Percentiles rank a stretch among this genome's conserved stretches.
Conservation (phyloP, 2,888 invertebrate species). For the Conistra vaccinii region DNA sequence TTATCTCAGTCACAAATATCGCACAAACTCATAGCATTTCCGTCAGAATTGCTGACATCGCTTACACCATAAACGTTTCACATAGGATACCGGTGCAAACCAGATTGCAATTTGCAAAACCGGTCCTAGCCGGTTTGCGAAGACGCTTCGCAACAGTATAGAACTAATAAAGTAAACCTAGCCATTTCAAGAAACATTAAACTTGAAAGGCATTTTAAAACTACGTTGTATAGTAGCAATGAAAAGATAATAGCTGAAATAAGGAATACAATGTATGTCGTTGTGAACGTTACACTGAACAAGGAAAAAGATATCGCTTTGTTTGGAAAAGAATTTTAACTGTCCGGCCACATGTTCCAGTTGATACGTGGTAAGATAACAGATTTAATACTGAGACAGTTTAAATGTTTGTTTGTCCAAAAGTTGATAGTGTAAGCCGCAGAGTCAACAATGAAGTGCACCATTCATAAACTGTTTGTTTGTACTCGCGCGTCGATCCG, state of each 20-base stretch:
- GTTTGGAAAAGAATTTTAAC: conserved; percentile 26
- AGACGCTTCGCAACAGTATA: conserved; percentile 45
- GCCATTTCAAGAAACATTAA: conserved; percentile 34
- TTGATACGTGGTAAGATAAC: conserved; percentile 29
- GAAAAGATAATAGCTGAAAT: conserved; percentile 28
- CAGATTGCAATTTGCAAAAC: conserved; percentile 45
- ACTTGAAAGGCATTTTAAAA: not conserved
- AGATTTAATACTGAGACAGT: conserved; percentile 11
- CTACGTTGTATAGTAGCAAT: not conserved
- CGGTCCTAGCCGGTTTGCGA: conserved; percentile 49
- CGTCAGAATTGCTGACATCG: conserved; percentile 28
- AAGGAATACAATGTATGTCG: conserved; percentile 22
- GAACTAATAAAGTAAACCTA: conserved; percentile 41
- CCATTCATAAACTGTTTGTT: conserved; percentile 10
- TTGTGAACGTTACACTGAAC: conserved; percentile 10
- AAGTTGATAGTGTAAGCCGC: not conserved
- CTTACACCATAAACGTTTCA: conserved; percentile 47
- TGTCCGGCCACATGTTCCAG: conserved; percentile 15
- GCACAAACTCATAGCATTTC: conserved; percentile 17
- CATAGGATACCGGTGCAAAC: conserved; percentile 56
- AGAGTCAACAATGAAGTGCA: conserved; percentile 1
- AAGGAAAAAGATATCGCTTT: conserved; percentile 35
- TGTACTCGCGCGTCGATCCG: conserved; percentile 2
- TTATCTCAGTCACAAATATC: not conserved
- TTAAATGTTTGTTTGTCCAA: conserved; percentile 26